Base-by-base conservation (phyloP, 2,888 invertebrate species). In the Hirudinaria manillensis region DNA sequence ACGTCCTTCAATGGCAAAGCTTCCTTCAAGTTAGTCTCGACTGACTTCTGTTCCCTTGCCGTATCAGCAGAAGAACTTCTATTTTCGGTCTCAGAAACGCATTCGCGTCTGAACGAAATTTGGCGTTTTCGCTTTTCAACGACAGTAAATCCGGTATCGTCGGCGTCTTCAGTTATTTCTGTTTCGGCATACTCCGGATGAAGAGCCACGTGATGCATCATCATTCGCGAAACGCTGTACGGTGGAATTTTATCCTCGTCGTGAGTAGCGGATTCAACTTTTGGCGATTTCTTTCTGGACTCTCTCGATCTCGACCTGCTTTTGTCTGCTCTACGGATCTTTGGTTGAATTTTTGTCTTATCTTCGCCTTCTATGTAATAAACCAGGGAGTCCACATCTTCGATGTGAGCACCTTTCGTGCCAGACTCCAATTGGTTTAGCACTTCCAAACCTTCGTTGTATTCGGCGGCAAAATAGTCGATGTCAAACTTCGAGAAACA, bases 91-190 rank as follows among this genome's bases (percentile, higher is more conserved):
- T 56, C 56, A 7, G 38, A 38, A 38, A 38, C 38, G 38, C 27
- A 21, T 16, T 27, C 56, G n/a, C 27, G n/a, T 56, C 56, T 56
- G 56, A 56, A 56, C 13, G 56, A 56, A 56, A 56, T 56, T 56
- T 56, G n/a, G 10, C 56, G 72, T 56, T 56, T 72, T 29, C 72
- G n/a, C 24, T 34, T 55, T n/a, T 27, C 29, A 21, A 72, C 56
- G 24, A 72, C 72, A 7, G 53, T 32, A 29, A 72, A 72, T 34
- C 72, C 72, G 36, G 34, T 55, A 27, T 72, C 72, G 34, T 56
- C 56, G 29, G 32, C 24, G 19, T 72, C 72, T 55, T 34, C 56
- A 10, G 27, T 36, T 19, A 19, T 34, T 32, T 29, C n/a, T 32
- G 21, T 21, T 21, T 51, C 53, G 2, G 29, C 51, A 29, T 56